Evolutionary conservation across 2,888 invertebrate species (phyloP), one percentile per base, ranked within the genome.

Genomic region (Pseudoips prasinana): DNA sequence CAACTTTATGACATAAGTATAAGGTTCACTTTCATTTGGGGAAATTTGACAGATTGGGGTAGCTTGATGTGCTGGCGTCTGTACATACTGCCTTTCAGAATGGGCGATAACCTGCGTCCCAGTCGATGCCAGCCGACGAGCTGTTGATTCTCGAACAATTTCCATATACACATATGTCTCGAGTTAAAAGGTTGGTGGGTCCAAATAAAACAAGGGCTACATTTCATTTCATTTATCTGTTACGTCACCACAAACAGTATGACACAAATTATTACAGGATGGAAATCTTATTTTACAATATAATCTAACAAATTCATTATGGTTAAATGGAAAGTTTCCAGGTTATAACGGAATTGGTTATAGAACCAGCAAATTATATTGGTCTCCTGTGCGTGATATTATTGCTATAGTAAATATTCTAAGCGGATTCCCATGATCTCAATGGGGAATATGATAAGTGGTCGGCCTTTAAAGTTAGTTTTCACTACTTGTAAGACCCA

Each of bases 241-340:
- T 73, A 85, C 78, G 79, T 81, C 83, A 83, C 75, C 80, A 84
- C 78, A 77, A 52, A 48, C 66, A 82, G 78, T 83, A 86, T 86
- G 83, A 86, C 85, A 86, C 86, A 58, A n/a, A 58, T 20, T 55
- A 72, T 73, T 75, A 70, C 63, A 72, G 68, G 75, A 74, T 80
- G 76, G 70, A 75, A 70, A 79, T 56, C 77, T 79, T 83, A 82
- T 43, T 63, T 64, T 73, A 78, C 69, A 70, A 62, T 70, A 59
- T 62, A 51, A 59, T 50, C 72, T 80, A 78, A 74, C 73, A 73
- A 75, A 71, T 72, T 73, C 64, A 68, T 60, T 58, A 42, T 41
- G 42, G 52, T 52, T 58, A 53, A 48, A 44, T 24, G 39, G 43
- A 40, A 41, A 31, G 38, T 29, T 26, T 3, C 36, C 24, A 32